A percentile compares a stretch with the other conserved stretches of the same genome.
Evolutionary conservation across 2,888 invertebrate species (phyloP).

Genomic region (Drosophila picticornis): DNA sequence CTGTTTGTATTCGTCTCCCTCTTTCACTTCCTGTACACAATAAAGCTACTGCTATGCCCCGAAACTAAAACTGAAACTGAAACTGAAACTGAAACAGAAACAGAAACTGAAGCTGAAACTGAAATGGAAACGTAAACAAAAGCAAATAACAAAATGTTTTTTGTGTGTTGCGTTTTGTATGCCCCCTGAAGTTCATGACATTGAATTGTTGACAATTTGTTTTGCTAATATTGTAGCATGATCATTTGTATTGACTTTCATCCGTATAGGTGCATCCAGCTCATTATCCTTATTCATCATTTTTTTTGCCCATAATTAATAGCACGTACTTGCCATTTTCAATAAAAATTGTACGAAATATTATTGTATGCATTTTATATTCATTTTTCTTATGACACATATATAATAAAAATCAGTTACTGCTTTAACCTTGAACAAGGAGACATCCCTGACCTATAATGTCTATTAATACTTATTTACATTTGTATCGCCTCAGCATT

Average conservation of each 20-base stretch:
- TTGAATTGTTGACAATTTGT: conserved; percentile 60
- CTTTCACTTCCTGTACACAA: conserved; percentile 32
- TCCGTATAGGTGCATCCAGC: conserved; percentile 27
- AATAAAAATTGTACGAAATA: background rate
- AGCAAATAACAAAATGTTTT: conserved; percentile 36
- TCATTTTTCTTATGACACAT: background rate
- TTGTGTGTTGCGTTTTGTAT: conserved; percentile 65
- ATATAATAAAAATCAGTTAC: background rate
- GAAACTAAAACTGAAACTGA: conserved; percentile 33
- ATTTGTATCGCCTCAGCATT: background rate
- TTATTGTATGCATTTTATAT: background rate
- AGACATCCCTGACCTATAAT: background rate
- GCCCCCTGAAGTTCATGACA: conserved; percentile 77
- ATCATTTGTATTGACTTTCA: conserved; percentile 17
- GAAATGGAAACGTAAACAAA: conserved; percentile 43
- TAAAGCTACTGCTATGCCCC: conserved; percentile 56
- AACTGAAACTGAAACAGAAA: conserved; percentile 19
- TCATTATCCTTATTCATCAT: conserved; percentile 52
- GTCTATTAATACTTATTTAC: background rate
- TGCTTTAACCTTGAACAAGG: background rate
- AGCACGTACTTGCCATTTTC: background rate
- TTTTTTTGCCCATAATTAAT: background rate
- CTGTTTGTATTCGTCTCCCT: conserved; percentile 14
- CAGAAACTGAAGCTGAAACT: conserved; percentile 23
- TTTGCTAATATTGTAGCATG: conserved; percentile 15